Conservation (phyloP, 37 sponge, comb jelly and placozoan genomes). For the Halichondria panicea region DNA sequence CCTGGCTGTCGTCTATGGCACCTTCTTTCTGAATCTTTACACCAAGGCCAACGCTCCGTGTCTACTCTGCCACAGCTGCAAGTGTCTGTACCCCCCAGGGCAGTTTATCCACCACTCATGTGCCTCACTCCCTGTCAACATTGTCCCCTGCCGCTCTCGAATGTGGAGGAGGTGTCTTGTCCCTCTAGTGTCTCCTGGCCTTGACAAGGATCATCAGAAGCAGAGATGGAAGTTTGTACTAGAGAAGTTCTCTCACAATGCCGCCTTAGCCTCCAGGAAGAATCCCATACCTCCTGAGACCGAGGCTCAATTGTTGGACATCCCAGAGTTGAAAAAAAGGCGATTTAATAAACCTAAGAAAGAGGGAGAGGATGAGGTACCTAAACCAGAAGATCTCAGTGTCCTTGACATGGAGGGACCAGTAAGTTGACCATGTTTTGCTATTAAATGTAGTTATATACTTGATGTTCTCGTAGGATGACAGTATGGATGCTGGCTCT, state of each 20-base stretch:
- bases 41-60: constrained; percentile 77
- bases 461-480: no score
- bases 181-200: constrained; percentile 61
- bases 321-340: constrained; percentile 77
- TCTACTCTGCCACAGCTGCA: constrained; percentile 72
- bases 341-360: no score
- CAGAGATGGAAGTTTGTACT: constrained; percentile 73
- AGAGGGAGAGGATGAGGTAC: no score
- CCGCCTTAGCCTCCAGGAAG: constrained; percentile 25
- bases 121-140: constrained; percentile 59
- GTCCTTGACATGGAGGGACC: not conserved
- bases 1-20: constrained; percentile 69
- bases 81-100: constrained; percentile 71
- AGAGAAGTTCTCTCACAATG: constrained; percentile 77
- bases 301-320: constrained; percentile 61
- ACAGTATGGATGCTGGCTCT: no score
- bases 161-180: constrained; percentile 81
- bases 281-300: constrained; percentile 48
- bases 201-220: constrained; percentile 79
- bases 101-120: constrained; percentile 82
- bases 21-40: constrained; percentile 79
- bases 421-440: not conserved
- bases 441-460: no score
- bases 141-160: constrained; percentile 73
- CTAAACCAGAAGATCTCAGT: not conserved